These are phyloP conservation scores for Hemibagrus wyckioides DNA, from an alignment of 2,113 vertebrate species.

Conservation along the genomic window DNA sequence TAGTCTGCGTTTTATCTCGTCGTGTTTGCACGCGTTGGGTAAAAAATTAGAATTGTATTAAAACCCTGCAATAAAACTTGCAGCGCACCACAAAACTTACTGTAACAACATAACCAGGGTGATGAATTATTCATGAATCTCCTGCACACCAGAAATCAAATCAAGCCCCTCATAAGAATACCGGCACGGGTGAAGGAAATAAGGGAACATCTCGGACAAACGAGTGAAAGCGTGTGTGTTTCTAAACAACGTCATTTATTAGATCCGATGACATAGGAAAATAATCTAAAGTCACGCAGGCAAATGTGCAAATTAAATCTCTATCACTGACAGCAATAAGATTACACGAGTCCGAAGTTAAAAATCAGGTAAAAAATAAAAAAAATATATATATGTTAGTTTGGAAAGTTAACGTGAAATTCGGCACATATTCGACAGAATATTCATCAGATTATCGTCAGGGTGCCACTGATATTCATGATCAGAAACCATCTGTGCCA, in stretches of 20 bases:
- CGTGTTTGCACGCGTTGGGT: background rate
- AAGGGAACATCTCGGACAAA: background rate
- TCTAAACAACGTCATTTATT: slow-evolving; percentile 48
- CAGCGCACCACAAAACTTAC: slow-evolving; percentile 5
- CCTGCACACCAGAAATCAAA: background rate
- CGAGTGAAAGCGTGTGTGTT: background rate
- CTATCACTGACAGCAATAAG: slow-evolving; percentile 20
- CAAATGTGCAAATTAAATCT: slow-evolving; percentile 41
- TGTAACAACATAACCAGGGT: background rate
- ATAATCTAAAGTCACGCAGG: slow-evolving; percentile 21
- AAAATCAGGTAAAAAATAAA: slow-evolving; percentile 13
- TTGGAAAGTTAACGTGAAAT: background rate
- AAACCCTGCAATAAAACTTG: slow-evolving; percentile 14
- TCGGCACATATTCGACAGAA: background rate
- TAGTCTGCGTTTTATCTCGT: background rate
- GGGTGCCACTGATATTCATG: background rate
- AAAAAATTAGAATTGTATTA: background rate
- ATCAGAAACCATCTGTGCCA: slow-evolving; percentile 47
- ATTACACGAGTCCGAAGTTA: slow-evolving; percentile 5
- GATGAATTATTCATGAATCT: slow-evolving; percentile 11
- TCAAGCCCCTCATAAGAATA: background rate
- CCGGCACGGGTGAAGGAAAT: background rate
- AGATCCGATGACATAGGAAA: slow-evolving; percentile 27
- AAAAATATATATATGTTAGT: background rate
- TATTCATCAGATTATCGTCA: background rate